Conservation (phyloP, 2,113 vertebrate genomes). For the Pontoporia blainvillei region DNA sequence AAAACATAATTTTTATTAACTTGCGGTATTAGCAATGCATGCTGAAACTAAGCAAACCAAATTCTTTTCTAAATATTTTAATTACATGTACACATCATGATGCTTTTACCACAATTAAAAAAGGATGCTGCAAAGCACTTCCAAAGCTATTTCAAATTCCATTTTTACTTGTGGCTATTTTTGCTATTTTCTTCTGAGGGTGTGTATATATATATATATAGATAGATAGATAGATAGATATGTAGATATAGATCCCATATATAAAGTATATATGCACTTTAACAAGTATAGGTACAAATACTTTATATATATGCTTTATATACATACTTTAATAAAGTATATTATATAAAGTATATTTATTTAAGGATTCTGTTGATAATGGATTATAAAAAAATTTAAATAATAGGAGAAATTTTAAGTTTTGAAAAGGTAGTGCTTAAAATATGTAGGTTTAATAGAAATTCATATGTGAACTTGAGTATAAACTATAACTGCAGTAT, state of each 20-base stretch:
- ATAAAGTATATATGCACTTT: not conserved
- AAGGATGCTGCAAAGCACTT: constrained; percentile 32
- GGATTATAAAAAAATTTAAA: not conserved
- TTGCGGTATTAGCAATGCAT: not conserved
- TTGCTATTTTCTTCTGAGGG: not conserved
- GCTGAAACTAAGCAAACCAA: not conserved
- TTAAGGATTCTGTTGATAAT: not conserved
- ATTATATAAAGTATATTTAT: not conserved
- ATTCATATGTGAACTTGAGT: not conserved
- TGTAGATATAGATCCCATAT: not conserved
- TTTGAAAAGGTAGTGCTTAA: not conserved
- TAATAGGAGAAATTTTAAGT: not conserved
- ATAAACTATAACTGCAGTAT: not conserved
- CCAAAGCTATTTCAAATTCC: constrained; percentile 29
- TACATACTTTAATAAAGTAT: not conserved
- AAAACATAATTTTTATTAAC: not conserved
- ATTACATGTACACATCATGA: not conserved
- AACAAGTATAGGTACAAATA: not conserved
- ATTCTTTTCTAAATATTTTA: constrained; percentile 31
- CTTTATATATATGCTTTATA: not conserved
- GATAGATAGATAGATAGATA: not conserved
- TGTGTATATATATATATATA: not conserved
- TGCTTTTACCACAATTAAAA: not conserved
- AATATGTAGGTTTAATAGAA: not conserved
- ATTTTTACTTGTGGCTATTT: not conserved